These are phyloP conservation scores for Drosophila lacteicornis DNA, from an alignment of 1,140 invertebrate species.

Conservation along the genomic window DNA sequence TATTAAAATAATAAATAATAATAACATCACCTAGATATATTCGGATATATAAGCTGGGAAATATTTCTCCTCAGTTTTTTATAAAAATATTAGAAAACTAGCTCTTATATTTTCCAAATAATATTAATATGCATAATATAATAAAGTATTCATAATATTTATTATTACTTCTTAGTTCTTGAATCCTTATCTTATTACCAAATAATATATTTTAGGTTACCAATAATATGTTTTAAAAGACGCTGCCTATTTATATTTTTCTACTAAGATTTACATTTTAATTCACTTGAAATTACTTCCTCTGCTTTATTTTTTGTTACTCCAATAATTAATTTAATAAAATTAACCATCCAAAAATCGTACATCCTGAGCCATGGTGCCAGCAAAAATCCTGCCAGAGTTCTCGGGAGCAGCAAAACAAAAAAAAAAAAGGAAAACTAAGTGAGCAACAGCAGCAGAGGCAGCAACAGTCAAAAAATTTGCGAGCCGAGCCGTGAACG, in stretches of 20 bases:
- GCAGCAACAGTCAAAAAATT: conserved; percentile 77
- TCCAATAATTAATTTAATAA: not conserved
- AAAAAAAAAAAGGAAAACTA: conserved; percentile 45
- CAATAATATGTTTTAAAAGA: too few relatives aligned
- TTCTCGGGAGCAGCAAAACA: not conserved
- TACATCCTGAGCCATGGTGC: not conserved
- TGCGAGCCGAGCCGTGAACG: conserved; percentile 75
- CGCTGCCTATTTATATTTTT: not conserved
- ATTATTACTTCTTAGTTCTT: too few relatives aligned
- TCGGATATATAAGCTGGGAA: too few relatives aligned
- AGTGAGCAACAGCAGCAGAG: conserved; percentile 64
- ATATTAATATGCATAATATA: too few relatives aligned
- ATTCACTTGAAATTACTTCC: not conserved
- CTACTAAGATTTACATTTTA: not conserved
- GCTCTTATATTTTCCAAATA: too few relatives aligned
- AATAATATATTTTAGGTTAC: too few relatives aligned
- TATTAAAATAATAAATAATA: too few relatives aligned
- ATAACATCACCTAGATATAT: too few relatives aligned
- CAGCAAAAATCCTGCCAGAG: conserved; percentile 6
- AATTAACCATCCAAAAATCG: not conserved
- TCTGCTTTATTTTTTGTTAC: not conserved
- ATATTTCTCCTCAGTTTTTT: too few relatives aligned
- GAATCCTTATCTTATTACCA: too few relatives aligned
- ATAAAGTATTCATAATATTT: too few relatives aligned
- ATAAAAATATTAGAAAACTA: too few relatives aligned